A percentile compares a stretch with the other conserved stretches of the same genome.
These are phyloP conservation scores for Zosterops pallidus DNA, from an alignment of 2,113 vertebrate species.

Conservation along the genomic window DNA sequence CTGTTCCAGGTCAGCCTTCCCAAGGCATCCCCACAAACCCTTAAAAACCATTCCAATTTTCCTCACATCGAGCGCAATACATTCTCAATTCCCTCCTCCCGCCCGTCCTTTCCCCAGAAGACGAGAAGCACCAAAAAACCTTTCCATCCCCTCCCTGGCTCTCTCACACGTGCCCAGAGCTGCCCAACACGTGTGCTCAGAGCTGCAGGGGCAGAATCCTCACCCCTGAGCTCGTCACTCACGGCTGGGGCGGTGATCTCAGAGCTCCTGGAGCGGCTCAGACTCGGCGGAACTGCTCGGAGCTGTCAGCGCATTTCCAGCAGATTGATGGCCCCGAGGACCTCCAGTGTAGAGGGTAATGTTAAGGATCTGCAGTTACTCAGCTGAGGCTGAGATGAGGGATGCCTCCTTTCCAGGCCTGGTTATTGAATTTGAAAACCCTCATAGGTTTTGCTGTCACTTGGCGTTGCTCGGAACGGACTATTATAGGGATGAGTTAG, in stretches of 20 bases:
- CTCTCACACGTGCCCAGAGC: rapidly evolving
- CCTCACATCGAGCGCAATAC: rapidly evolving
- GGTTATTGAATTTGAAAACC: conserved; percentile 73
- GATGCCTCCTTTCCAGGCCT: conserved; percentile 47
- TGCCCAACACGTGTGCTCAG: not conserved
- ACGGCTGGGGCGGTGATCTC: conserved; percentile 6
- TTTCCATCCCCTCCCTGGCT: rapidly evolving
- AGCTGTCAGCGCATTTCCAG: conserved; percentile 29
- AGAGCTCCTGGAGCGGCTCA: not conserved
- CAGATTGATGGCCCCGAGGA: conserved; percentile 51
- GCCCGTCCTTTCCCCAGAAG: not conserved
- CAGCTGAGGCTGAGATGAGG: conserved; percentile 54
- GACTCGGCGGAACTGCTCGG: conserved; percentile 23
- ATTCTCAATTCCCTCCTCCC: not conserved
- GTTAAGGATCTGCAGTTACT: conserved; percentile 53
- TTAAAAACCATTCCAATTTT: not conserved
- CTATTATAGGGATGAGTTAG: conserved; percentile 45
- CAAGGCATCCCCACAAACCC: not conserved
- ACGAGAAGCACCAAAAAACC: not conserved
- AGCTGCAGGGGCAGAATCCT: not conserved
- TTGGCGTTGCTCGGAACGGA: conserved; percentile 6
- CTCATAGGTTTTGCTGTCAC: conserved; percentile 68
- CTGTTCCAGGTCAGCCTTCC: not conserved
- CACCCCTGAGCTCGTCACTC: conserved; percentile 9
- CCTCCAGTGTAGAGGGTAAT: conserved; percentile 29